phyloP scores from a whole-genome alignment of 2,113 vertebrate species.

The zebrafish (Danio rerio) region DNA sequence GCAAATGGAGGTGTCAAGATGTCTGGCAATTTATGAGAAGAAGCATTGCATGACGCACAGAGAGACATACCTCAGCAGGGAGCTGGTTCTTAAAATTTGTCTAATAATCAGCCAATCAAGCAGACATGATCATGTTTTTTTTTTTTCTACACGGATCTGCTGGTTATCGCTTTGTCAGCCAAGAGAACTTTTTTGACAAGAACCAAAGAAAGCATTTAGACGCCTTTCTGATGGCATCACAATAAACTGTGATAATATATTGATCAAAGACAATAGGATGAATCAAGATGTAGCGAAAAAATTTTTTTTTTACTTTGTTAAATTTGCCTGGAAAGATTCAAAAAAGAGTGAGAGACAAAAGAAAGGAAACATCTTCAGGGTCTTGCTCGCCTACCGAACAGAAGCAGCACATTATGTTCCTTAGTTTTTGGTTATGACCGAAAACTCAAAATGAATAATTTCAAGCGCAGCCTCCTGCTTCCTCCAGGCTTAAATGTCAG shows the following conservation, averaged over 20 bases:
- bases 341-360: neutral
- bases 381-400: neutral
- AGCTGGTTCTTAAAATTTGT: conserved; percentile 12
- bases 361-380: neutral
- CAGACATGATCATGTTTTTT: conserved; percentile 18
- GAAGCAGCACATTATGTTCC: conserved; percentile 16
- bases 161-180: neutral
- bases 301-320: neutral
- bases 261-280: neutral
- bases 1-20: neutral
- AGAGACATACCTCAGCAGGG: neutral
- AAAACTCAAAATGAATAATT: conserved; percentile 38
- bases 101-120: conserved; percentile 39
- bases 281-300: neutral
- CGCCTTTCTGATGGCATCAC: neutral
- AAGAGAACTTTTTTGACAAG: neutral
- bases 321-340: neutral
- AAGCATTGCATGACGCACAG: neutral
- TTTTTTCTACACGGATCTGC: neutral
- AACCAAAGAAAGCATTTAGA: neutral
- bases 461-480: conserved; percentile 31
- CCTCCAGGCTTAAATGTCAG: conserved; percentile 37
- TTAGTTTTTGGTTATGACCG: conserved; percentile 6
- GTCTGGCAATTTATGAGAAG: neutral
- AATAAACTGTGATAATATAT: neutral